phyloP scores from a whole-genome alignment of 2,888 invertebrate genomes.

The Philaethria dido region DNA sequence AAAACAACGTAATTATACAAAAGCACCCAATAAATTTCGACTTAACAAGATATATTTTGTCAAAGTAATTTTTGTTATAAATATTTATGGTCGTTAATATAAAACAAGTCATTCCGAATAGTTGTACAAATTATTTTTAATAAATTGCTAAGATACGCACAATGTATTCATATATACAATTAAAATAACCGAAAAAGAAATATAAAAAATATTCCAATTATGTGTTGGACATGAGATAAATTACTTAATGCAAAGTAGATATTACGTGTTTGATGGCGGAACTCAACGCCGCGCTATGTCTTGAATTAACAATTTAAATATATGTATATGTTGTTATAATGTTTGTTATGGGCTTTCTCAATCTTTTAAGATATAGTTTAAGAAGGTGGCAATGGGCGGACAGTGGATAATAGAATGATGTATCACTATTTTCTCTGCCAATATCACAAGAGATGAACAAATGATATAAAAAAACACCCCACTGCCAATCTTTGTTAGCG shows the following conservation, averaged over 20 bases:
- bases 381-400: background rate
- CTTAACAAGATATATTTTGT: constrained; percentile 19
- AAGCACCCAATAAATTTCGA: background rate
- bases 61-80: constrained; percentile 9
- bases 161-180: background rate
- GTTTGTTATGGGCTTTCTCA: too few relatives aligned
- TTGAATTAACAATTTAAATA: too few relatives aligned
- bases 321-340: too few relatives aligned
- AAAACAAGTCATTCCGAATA: constrained; percentile 20
- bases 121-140: constrained; percentile 18
- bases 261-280: too few relatives aligned
- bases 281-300: too few relatives aligned
- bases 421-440: background rate
- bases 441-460: background rate
- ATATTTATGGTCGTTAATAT: constrained; percentile 14
- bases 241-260: background rate
- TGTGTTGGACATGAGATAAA: constrained; percentile 5
- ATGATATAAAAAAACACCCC: constrained; percentile 29
- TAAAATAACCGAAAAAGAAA: background rate
- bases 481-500: constrained; percentile 23
- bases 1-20: constrained; percentile 7
- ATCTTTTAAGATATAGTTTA: background rate
- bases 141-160: constrained; percentile 7
- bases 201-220: constrained; percentile 3
- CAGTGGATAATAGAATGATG: background rate